Evolutionary conservation across 2,113 vertebrate genomes (phyloP), one percentile per base, ranked within the genome.

Genomic region (Macrotis lagotis): DNA sequence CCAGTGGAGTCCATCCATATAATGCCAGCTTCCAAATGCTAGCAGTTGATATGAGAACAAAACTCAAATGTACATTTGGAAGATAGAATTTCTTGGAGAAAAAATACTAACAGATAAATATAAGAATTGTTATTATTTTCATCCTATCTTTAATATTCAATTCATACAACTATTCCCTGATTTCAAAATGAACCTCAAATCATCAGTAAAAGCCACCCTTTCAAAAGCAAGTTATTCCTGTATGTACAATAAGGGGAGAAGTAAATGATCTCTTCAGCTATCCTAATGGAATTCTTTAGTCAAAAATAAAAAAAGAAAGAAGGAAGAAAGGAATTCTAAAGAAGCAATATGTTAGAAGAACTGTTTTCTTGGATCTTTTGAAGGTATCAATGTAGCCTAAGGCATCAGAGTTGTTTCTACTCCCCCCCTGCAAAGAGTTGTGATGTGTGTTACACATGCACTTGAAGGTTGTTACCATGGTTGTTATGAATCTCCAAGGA

Each of bases 341-440:
- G n/a, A 37, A 44, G 4, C 37, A 74, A 83, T n/a, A 44, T 83
- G 66, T 83, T 83, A 44, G 66, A 44, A 83, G n/a, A 16, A 51
- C 14, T 94, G 91, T 93, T 94, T 96, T 53, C n/a, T 93, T 5
- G 2, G 48, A 91, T 2, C 5, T 1, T 92, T 93, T 91, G 47
- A 95, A 49, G 95, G 9, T 14, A 96, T 93, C 59, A 93, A 59
- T 90, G 92, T 97, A 37, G 89, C 92, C 93, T 94, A 91, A 97
- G 95, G 89, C 5, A 28, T 93, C 97, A 96, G 55, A 19, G 7
- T 74, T 91, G 8, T 37, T n/a, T 95, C 93, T 93, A n/a, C 28
- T 83, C 66, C 37, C 37, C 25, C 37, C 37, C 91, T 48, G 51
- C n/a, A 12, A 94, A 96, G 59, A 51, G 93, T 94, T 96, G 53